Percentiles rank a stretch among this genome's conserved stretches.
phyloP scores from a whole-genome alignment of 1,140 invertebrate genomes.

The Saccostrea glomerata region DNA sequence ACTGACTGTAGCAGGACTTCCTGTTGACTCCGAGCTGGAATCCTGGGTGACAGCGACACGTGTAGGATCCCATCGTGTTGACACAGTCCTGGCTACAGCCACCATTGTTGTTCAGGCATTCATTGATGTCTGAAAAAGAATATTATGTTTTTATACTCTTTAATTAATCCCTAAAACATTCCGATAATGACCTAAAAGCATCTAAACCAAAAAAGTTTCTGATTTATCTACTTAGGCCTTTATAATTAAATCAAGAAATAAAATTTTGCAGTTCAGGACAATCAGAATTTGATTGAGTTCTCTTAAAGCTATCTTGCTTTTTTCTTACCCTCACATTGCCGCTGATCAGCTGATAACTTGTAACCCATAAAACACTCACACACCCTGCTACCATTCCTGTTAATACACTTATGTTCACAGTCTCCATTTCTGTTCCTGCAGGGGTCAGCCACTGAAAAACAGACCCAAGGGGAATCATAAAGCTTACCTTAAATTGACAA shows the following conservation, averaged over 20 bases:
- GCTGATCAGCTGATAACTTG: slow-evolving; percentile 55
- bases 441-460: slow-evolving; percentile 76
- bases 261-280: background rate
- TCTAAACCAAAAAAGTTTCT: too few species aligned
- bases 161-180: too few species aligned
- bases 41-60: slow-evolving; percentile 79
- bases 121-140: slow-evolving; percentile 59
- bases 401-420: slow-evolving; percentile 70
- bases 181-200: too few species aligned
- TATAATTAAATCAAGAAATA: too few species aligned
- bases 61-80: slow-evolving; percentile 79
- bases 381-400: slow-evolving; percentile 48
- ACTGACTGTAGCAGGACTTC: slow-evolving; percentile 79
- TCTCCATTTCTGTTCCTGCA: slow-evolving; percentile 71
- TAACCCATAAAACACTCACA: slow-evolving; percentile 60
- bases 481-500: too few species aligned
- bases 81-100: slow-evolving; percentile 71
- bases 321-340: slow-evolving; percentile 56
- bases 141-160: too few species aligned
- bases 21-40: slow-evolving; percentile 80
- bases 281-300: background rate
- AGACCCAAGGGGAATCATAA: too few species aligned
- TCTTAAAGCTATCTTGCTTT: too few species aligned
- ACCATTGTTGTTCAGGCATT: slow-evolving; percentile 72
- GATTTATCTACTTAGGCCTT: too few species aligned